Conservation (phyloP, 2,888 invertebrate genomes). For the Rhodophaea formosa region DNA sequence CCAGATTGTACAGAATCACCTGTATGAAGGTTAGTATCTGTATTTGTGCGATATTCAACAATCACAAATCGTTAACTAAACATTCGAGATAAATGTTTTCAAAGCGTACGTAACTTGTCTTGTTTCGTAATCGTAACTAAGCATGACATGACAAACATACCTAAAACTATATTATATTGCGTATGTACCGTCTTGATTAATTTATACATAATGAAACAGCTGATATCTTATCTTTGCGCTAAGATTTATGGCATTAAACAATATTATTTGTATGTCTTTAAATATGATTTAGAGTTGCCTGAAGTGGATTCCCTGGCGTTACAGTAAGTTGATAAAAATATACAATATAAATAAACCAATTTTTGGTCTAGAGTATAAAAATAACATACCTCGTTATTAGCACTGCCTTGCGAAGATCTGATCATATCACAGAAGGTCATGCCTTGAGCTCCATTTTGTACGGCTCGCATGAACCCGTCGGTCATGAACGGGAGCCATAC, state of each 20-base stretch:
- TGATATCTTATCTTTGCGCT: not conserved
- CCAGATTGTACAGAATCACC: too few species aligned
- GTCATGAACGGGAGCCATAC: slow-evolving; percentile 66
- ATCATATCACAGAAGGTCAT: slow-evolving; percentile 64
- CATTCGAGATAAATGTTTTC: not conserved
- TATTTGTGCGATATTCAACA: too few species aligned
- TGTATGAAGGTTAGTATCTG: too few species aligned
- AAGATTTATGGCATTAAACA: not conserved
- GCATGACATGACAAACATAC: not conserved
- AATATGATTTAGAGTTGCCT: too few species aligned
- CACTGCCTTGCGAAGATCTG: slow-evolving; percentile 39
- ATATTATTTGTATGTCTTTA: not conserved
- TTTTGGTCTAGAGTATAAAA: not conserved
- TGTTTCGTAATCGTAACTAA: not conserved
- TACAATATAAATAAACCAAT: too few species aligned
- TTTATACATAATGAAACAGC: not conserved
- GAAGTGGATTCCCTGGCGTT: too few species aligned
- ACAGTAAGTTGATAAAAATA: too few species aligned
- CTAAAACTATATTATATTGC: not conserved
- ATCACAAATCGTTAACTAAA: not conserved
- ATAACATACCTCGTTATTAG: slow-evolving; percentile 38
- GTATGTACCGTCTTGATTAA: not conserved
- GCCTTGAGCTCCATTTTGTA: slow-evolving; percentile 45
- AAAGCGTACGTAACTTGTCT: not conserved
- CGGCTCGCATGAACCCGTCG: slow-evolving; percentile 57